These are phyloP conservation scores for Aegithalos caudatus DNA, from an alignment of 2,113 vertebrate genomes.

Conservation along the genomic window DNA sequence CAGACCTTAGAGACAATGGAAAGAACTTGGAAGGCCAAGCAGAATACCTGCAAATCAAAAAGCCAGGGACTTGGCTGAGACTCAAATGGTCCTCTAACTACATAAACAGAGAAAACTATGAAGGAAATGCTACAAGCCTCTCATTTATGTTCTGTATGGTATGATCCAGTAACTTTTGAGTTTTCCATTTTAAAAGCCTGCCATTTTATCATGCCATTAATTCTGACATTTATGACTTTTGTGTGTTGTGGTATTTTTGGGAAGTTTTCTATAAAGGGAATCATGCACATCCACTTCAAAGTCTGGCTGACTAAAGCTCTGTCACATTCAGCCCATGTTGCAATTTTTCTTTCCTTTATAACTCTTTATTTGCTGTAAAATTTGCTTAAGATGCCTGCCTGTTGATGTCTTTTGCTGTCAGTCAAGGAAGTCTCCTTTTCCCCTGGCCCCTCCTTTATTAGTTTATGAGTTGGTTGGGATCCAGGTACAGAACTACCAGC, in stretches of 20 bases:
- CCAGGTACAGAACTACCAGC: neutral
- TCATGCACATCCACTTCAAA: neutral
- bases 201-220: neutral
- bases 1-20: fast-evolving
- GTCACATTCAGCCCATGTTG: neutral
- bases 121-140: neutral
- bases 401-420: neutral
- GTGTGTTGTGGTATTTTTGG: neutral
- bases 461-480: neutral
- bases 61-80: neutral
- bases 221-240: neutral
- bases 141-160: neutral
- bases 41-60: neutral
- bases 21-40: neutral
- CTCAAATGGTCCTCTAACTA: neutral
- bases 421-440: neutral
- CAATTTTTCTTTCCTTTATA: neutral
- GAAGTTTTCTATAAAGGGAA: neutral
- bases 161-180: neutral
- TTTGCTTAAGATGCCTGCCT: neutral
- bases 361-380: neutral
- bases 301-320: neutral
- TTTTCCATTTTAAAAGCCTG: neutral
- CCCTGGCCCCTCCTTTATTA: neutral
- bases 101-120: neutral